These are phyloP conservation scores for Tetanocera ferruginea DNA, from an alignment of 2,888 invertebrate species.

Conservation along the genomic window DNA sequence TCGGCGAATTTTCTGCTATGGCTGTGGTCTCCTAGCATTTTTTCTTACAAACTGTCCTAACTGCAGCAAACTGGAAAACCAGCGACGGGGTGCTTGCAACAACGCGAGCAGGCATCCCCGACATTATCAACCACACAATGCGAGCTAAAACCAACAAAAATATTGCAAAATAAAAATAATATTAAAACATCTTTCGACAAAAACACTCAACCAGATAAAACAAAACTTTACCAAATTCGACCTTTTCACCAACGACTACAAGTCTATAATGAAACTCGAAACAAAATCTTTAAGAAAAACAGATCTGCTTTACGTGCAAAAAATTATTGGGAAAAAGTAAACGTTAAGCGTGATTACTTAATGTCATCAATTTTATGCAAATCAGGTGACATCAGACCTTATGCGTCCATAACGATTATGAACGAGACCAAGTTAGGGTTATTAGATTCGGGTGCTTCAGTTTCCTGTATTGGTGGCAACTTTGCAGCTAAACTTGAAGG, in stretches of 20 bases:
- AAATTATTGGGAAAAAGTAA: not conserved
- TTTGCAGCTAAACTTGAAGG: not conserved
- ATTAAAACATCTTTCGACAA: not conserved
- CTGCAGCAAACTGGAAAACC: not conserved
- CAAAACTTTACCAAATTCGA: not conserved
- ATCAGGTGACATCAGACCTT: not conserved
- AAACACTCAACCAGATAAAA: not conserved
- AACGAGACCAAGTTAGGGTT: not conserved
- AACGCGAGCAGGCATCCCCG: not conserved
- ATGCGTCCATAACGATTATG: not conserved
- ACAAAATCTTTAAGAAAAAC: not conserved
- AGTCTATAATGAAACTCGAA: not conserved
- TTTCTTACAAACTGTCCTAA: not conserved
- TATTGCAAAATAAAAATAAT: not conserved
- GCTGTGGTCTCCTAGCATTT: not conserved
- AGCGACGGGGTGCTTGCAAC: not conserved
- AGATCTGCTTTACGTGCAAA: not conserved
- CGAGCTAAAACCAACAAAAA: not conserved
- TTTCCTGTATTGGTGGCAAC: not conserved
- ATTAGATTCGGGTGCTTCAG: conserved; percentile 5
- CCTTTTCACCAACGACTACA: not conserved
- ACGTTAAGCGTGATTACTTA: not conserved
- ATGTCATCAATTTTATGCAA: not conserved
- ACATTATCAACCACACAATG: not conserved
- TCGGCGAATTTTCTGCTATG: conserved; percentile 8